phyloP scores from a whole-genome alignment of 2,113 vertebrate genomes.

The Pygoscelis antarcticus region DNA sequence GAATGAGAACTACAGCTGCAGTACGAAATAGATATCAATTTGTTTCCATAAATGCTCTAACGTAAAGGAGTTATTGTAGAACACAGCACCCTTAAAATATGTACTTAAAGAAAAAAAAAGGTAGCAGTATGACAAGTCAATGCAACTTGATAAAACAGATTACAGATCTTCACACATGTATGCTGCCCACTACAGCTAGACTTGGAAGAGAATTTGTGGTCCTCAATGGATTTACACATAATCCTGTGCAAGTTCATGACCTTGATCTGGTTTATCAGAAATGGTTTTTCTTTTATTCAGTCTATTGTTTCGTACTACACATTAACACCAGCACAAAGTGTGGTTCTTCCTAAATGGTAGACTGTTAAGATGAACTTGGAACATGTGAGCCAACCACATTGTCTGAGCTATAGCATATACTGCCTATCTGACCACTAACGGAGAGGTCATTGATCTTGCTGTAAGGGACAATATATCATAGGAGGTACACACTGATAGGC shows the following conservation, averaged over 20 bases:
- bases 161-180: neutral
- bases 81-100: neutral
- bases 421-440: constrained; percentile 26
- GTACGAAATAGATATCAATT: constrained; percentile 21
- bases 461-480: constrained; percentile 51
- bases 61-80: neutral
- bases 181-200: neutral
- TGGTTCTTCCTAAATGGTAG: neutral
- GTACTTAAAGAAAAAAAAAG: neutral
- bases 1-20: constrained; percentile 31
- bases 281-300: neutral
- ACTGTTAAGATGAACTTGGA: neutral
- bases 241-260: neutral
- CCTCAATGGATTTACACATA: neutral
- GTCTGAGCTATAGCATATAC: neutral
- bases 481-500: constrained; percentile 22
- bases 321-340: neutral
- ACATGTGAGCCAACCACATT: neutral
- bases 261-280: neutral
- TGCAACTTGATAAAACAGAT: neutral
- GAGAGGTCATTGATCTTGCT: constrained; percentile 51
- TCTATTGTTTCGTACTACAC: neutral
- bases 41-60: constrained; percentile 8
- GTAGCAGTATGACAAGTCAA: neutral
- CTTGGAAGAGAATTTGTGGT: neutral